These are phyloP conservation scores for Lepidochrysops patricia DNA, from an alignment of 2,888 invertebrate species.

Conservation along the genomic window DNA sequence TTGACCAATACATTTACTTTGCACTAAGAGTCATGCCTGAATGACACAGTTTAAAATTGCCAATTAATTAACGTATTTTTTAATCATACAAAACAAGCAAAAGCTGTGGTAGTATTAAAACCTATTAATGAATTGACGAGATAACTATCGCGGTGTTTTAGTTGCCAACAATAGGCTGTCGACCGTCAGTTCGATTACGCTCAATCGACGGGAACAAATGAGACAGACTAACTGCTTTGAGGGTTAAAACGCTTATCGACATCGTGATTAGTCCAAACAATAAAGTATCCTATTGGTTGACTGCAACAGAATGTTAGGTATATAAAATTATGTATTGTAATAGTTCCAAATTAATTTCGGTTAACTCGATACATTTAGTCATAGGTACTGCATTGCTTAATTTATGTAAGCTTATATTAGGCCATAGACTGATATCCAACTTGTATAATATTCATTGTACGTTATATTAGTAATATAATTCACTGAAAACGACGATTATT, in stretches of 20 bases:
- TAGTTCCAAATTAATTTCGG: neutral
- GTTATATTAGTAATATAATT: neutral
- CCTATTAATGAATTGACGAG: neutral
- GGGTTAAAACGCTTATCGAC: neutral
- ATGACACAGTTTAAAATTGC: no score
- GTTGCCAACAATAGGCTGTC: neutral
- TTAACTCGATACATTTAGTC: neutral
- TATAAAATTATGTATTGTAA: neutral
- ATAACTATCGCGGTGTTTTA: neutral
- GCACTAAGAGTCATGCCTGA: no score
- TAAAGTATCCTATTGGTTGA: neutral
- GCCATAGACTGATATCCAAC: neutral
- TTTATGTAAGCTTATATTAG: neutral
- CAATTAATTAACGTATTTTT: no score
- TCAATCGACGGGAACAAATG: conserved; percentile 2
- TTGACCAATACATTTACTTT: no score
- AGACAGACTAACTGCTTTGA: conserved; percentile 3
- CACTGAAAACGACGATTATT: neutral
- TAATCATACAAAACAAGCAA: neutral
- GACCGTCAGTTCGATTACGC: neutral
- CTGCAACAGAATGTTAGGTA: neutral
- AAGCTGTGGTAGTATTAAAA: neutral
- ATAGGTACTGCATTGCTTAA: neutral
- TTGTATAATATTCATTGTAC: neutral
- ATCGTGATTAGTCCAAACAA: neutral